Conservation (phyloP, 2,113 vertebrate genomes). For the Galeopterus variegatus region DNA sequence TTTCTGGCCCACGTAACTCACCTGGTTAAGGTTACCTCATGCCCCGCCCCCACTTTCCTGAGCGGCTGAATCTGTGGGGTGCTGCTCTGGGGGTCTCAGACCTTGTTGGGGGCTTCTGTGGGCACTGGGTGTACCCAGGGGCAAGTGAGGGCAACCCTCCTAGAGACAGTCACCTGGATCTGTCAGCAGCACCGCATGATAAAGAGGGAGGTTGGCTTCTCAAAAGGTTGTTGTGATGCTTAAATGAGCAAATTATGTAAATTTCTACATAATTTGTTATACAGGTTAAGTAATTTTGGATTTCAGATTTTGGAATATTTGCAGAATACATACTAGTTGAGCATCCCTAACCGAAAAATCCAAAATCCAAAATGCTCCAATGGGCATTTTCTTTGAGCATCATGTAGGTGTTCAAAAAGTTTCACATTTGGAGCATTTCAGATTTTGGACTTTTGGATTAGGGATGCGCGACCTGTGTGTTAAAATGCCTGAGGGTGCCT, state of each 20-base stretch:
- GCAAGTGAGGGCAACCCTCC: neutral
- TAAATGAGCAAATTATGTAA: neutral
- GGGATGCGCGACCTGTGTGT: neutral
- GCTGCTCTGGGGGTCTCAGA: neutral
- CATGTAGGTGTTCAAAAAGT: too few relatives aligned
- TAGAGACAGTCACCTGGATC: neutral
- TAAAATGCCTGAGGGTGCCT: neutral
- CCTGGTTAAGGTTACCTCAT: neutral
- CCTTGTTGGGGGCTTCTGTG: neutral
- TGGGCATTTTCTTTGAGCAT: too few relatives aligned
- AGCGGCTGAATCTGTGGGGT: too few relatives aligned
- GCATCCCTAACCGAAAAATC: too few relatives aligned
- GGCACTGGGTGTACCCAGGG: neutral
- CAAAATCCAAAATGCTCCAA: too few relatives aligned
- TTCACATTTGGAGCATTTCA: too few relatives aligned
- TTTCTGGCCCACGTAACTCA: neutral
- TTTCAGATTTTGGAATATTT: too few relatives aligned
- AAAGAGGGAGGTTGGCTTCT: neutral
- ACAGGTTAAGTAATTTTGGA: too few relatives aligned
- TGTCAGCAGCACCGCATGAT: fast-evolving
- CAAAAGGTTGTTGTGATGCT: neutral
- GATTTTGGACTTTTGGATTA: too few relatives aligned
- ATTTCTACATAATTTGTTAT: neutral
- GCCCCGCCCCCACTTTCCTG: too few relatives aligned
- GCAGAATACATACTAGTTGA: too few relatives aligned